These are phyloP conservation scores for Urophycis tenuis DNA, from an alignment of 2,797 vertebrate species.

Conservation along the genomic window DNA sequence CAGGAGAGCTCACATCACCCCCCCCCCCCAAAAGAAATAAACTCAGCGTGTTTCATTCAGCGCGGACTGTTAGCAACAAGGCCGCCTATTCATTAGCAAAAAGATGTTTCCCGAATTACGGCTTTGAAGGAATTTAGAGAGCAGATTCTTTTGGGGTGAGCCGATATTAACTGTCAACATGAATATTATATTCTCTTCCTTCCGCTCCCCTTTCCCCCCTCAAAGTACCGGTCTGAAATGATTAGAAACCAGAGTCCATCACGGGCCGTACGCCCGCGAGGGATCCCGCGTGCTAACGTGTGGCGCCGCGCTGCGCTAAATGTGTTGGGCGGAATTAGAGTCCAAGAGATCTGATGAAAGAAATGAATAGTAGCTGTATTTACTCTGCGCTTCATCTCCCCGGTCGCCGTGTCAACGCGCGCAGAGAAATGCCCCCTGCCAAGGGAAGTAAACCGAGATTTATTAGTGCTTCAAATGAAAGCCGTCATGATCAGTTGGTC, in stretches of 20 bases:
- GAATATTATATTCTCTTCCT: conserved; percentile 47
- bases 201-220: neutral
- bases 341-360: too few species aligned
- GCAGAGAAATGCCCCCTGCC: too few species aligned
- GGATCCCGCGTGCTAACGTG: conserved; percentile 1
- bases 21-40: conserved; percentile 38
- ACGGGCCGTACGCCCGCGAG: conserved; percentile 15
- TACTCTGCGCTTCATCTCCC: too few species aligned
- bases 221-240: conserved; percentile 27
- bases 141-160: conserved; percentile 43
- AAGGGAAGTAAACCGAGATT: too few species aligned
- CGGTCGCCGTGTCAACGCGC: too few species aligned
- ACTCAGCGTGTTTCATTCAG: conserved; percentile 59
- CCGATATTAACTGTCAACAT: conserved; percentile 50
- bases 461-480: too few species aligned
- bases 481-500: too few species aligned
- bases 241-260: conserved; percentile 29
- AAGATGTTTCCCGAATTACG: conserved; percentile 63
- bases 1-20: conserved; percentile 24
- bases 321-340: too few species aligned
- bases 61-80: conserved; percentile 42
- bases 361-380: too few species aligned
- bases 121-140: conserved; percentile 55
- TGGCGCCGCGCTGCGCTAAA: too few species aligned
- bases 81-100: conserved; percentile 66